Base-by-base conservation (phyloP, 2,888 invertebrate species). In the Belgica antarctica region DNA sequence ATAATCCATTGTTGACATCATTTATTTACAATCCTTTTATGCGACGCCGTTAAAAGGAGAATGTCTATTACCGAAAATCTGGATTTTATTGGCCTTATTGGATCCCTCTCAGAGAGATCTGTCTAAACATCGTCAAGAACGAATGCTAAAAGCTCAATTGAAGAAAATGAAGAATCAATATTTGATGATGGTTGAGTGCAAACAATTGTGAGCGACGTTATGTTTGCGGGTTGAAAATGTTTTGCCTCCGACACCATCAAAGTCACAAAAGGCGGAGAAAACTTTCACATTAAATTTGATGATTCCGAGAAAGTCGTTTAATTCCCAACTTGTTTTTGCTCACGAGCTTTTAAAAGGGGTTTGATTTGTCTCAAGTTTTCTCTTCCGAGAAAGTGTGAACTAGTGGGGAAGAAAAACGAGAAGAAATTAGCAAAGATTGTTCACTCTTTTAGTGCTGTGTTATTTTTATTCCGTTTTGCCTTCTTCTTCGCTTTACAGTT, bases 111-210 rank as follows among this genome's bases (percentile, higher is more conserved):
- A 8, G 34, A 7, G 34, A n/a, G n/a, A 15, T 41, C 41, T 41
- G 41, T 41, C 41, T 41, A 41, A 41, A 41, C 41, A 41, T 41
- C 52, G 12, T 8, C 52, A 52, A 24, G 52, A 19, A 10, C 22
- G 2, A 7, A 52, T 22, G 24, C 19, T 22, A 52, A 52, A 52
- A 52, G 52, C 52, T 52, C 52, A 52, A 52, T 52, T 24, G 24
- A 22, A 24, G 52, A 19, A 46, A 52, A 52, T 52, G 52, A 22
- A 22, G 52, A 52, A 52, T 52, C 52, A 52, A 52, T 52, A 52
- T 52, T 52, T 52, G 52, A 52, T 15, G 52, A 52, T 52, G 52
- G 4, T 24, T 22, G 24, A 52, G 52, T 52, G 52, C 52, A 52
- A 52, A 52, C 52, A 52, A 22, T 15, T 52, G 52, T 24, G 24